Percentiles rank a stretch among this genome's conserved stretches.
Conservation (phyloP, 2,888 invertebrate species). For the Drosophila paranaensis region DNA sequence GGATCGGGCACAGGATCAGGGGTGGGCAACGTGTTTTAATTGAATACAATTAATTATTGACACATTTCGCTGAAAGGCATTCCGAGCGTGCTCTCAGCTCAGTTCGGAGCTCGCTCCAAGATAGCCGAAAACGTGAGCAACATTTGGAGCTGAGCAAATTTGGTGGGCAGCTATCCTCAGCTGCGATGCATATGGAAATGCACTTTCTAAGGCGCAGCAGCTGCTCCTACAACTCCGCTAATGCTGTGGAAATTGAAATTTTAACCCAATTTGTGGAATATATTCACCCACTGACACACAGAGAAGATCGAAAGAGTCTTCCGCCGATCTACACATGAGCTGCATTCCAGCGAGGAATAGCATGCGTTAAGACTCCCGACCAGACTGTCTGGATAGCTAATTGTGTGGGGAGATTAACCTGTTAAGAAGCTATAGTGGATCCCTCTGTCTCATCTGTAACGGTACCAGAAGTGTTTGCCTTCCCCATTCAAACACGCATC, state of each 20-base stretch:
- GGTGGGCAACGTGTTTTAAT: constrained; percentile 71
- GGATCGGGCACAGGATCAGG: constrained; percentile 22
- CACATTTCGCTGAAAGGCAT: constrained; percentile 79
- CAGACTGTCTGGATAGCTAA: constrained; percentile 18
- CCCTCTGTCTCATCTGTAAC: constrained; percentile 39
- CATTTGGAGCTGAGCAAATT: constrained; percentile 42
- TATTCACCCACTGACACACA: constrained; percentile 40
- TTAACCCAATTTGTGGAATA: constrained; percentile 60
- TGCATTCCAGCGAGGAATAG: constrained; percentile 2
- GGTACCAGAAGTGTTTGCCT: constrained; percentile 54
- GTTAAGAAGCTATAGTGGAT: constrained; percentile 9
- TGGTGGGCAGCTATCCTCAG: constrained; percentile 17
- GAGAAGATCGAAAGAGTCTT: constrained; percentile 1
- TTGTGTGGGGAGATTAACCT: constrained; percentile 39
- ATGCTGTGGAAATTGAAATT: constrained; percentile 57
- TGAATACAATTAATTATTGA: constrained; percentile 84
- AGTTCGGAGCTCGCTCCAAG: constrained; percentile 25
- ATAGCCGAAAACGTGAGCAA: constrained; percentile 64
- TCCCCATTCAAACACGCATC: constrained; percentile 31
- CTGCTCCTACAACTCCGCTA: constrained; percentile 40
- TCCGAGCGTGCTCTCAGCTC: constrained; percentile 48
- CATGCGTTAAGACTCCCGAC: neutral
- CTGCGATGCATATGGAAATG: constrained; percentile 68
- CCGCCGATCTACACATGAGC: neutral
- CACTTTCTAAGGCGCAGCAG: constrained; percentile 56